A percentile compares a stretch with the other conserved stretches of the same genome.
Conservation (phyloP, 1,140 invertebrate species). For the Drosophila novamexicana region DNA sequence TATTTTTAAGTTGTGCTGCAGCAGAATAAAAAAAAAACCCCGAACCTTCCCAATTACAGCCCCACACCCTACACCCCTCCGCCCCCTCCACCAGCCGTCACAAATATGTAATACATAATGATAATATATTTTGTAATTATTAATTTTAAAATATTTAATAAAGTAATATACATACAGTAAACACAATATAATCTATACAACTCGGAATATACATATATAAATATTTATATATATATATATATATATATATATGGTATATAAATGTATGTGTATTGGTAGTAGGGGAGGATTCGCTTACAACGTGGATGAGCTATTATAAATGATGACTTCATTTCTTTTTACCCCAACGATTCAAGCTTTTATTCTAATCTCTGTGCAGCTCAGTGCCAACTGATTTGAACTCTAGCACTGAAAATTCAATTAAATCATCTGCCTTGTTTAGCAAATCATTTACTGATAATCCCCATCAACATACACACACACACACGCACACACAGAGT, state of each 20-base stretch:
- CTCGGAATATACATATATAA: background rate
- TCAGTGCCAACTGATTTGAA: conserved; percentile 31
- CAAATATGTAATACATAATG: conserved; percentile 63
- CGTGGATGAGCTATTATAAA: conserved; percentile 27
- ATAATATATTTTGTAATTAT: conserved; percentile 78
- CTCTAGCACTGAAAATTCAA: conserved; percentile 34
- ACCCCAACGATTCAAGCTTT: conserved; percentile 25
- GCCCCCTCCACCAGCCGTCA: background rate
- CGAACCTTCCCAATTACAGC: conserved; percentile 10
- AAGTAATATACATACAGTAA: conserved; percentile 60
- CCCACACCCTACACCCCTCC: background rate
- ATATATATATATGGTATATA: no score
- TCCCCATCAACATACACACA: conserved; percentile 8
- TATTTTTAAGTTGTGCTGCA: conserved; percentile 83
- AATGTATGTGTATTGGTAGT: no score
- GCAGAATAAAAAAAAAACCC: conserved; percentile 56
- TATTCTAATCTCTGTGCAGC: conserved; percentile 32
- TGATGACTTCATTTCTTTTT: conserved; percentile 47
- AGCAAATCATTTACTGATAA: conserved; percentile 38
- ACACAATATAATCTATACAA: background rate
- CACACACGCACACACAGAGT: background rate
- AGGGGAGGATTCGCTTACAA: conserved; percentile 28
- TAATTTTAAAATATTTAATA: conserved; percentile 76
- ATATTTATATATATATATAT: no score
- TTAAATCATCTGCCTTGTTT: conserved; percentile 45